phyloP scores from a whole-genome alignment of 2,797 vertebrate species.

The Pipistrellus kuhlii region DNA sequence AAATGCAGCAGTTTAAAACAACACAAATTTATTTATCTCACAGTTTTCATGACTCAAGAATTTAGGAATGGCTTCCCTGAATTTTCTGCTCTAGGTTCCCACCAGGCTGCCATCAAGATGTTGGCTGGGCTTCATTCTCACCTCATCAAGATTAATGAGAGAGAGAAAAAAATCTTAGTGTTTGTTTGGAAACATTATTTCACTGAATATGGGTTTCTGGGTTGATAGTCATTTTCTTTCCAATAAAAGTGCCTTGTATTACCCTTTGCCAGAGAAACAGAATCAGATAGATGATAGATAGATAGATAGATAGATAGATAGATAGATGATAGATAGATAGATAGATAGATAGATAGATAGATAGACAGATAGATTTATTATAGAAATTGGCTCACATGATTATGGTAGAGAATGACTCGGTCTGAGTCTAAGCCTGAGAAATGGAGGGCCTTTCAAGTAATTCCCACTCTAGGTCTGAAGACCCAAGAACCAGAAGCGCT shows the following conservation, averaged over 20 bases:
- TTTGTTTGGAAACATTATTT: background rate
- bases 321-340: background rate
- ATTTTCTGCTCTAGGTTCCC: background rate
- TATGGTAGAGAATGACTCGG: background rate
- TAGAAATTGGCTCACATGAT: background rate
- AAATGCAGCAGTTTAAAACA: background rate
- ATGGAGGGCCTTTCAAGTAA: background rate
- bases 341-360: background rate
- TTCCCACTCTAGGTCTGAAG: background rate
- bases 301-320: background rate
- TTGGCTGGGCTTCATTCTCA: background rate
- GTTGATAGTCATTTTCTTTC: background rate
- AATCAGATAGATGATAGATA: background rate
- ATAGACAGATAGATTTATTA: background rate
- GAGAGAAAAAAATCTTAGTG: background rate
- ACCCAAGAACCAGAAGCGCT: background rate
- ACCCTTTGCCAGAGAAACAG: background rate
- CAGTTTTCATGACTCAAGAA: background rate
- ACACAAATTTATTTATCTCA: background rate
- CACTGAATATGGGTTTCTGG: background rate
- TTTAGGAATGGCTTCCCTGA: background rate
- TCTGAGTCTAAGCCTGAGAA: background rate
- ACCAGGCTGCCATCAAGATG: background rate
- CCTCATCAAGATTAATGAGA: background rate
- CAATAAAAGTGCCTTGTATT: background rate